phyloP scores from a whole-genome alignment of 2,113 vertebrate genomes.

The Sinocyclocheilus grahami region DNA sequence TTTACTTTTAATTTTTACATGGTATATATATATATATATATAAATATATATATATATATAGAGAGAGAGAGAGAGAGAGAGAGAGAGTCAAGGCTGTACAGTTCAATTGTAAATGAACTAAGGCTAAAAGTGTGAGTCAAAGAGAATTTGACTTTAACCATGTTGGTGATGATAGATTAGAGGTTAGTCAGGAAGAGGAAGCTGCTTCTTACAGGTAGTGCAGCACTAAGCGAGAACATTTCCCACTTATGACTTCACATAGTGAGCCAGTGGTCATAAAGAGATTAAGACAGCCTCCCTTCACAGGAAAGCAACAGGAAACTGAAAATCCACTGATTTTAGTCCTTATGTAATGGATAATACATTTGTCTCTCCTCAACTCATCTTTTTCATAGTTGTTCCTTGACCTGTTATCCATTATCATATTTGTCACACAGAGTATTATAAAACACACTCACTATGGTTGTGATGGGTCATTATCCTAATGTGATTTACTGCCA shows the following conservation, averaged over 20 bases:
- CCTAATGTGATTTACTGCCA: conserved; percentile 19
- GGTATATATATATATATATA: no score
- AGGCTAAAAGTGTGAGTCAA: neutral
- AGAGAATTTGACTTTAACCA: neutral
- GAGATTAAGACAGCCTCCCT: conserved; percentile 35
- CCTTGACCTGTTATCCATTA: conserved; percentile 17
- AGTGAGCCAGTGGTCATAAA: conserved; percentile 43
- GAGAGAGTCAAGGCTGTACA: no score
- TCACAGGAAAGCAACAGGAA: conserved; percentile 48
- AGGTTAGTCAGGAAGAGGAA: conserved; percentile 17
- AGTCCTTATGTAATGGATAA: conserved; percentile 35
- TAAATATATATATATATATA: no score
- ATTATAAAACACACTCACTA: neutral
- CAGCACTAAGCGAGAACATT: neutral
- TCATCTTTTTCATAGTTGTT: conserved; percentile 13
- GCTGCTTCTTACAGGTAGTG: conserved; percentile 22
- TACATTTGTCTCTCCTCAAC: conserved; percentile 4
- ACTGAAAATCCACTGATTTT: conserved; percentile 38
- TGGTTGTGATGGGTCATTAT: conserved; percentile 32
- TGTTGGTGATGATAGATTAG: neutral
- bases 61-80: no score
- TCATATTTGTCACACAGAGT: neutral
- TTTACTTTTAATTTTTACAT: no score
- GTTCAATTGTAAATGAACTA: neutral
- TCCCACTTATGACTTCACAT: conserved; percentile 36